Evolutionary conservation across 2,113 vertebrate genomes (phyloP).

Genomic region (Tragelaphus buxtoni): DNA sequence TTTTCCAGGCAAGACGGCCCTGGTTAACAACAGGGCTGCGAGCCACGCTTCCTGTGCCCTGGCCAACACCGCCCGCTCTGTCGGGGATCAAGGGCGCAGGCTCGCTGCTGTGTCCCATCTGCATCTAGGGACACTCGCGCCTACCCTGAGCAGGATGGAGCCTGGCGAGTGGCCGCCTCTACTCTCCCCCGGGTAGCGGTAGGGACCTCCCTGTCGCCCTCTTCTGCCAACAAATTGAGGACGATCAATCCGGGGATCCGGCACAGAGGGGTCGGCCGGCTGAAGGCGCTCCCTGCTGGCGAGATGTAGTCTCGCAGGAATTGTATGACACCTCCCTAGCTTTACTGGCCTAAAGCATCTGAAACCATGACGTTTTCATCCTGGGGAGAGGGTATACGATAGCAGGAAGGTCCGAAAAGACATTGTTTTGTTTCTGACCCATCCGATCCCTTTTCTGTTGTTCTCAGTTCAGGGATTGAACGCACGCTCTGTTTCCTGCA

Average conservation of each 20-base stretch:
- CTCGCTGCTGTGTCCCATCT: neutral
- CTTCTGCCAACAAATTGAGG: neutral
- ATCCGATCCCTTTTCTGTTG: neutral
- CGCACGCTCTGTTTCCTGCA: neutral
- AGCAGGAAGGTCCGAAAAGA: neutral
- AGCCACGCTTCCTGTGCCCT: neutral
- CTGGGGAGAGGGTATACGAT: neutral
- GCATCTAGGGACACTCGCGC: neutral
- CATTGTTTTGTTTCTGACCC: neutral
- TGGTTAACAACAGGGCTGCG: neutral
- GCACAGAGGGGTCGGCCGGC: neutral
- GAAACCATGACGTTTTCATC: neutral
- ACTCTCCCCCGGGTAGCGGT: neutral
- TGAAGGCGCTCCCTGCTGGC: neutral
- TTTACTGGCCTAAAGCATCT: neutral
- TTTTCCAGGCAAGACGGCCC: neutral
- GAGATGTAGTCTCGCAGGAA: neutral
- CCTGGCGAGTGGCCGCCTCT: fast-evolving
- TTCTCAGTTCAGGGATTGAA: neutral
- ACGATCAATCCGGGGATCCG: fast-evolving
- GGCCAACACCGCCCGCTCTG: fast-evolving
- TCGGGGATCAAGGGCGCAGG: neutral
- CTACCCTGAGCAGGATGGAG: fast-evolving
- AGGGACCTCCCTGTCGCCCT: fast-evolving
- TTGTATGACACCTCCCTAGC: too few relatives aligned